Base-by-base conservation (phyloP, 1,140 invertebrate genomes). In the Diabrotica virgifera region DNA sequence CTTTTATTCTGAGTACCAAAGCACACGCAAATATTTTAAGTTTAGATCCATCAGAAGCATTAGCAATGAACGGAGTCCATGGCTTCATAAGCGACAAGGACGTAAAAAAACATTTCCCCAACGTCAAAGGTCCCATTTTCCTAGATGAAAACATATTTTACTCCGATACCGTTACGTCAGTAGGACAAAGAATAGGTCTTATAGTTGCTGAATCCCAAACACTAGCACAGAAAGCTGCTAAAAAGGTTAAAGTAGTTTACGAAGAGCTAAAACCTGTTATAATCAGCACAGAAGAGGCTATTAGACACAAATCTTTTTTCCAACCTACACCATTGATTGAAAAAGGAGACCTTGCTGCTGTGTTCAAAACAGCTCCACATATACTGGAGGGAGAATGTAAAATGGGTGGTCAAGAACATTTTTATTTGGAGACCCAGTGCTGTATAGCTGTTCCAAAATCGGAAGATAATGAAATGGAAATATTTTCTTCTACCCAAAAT, bases 381-480 rank as follows among this genome's bases (percentile, higher is more conserved):
- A 76, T 88, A 11, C 67, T 90, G 36, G 86, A 90, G 79, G 91
- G 93, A 8, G 86, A 89, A 76, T 82, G 92, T 52, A 84, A 88
- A 68, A 89, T 91, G 71, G 94, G 94, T 51, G 95, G 94, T 0
- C 96, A 98, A 79, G 95, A 98, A 79, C 96, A 99, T 79, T 98
- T 98, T 82, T 98, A 99, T 80, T 80, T 99, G 65, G 94, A 96
- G 81, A 96, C 95, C 0, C 86, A 95, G 35, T 85, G 84, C 9
- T 77, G 85, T 38, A 80, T 94, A 52, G 94, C 87, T 2, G 80
- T 94, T 37, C 93, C 93, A 0, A 88, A 86, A 62, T 86, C 87
- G 72, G 90, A 92, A 75, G 85, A 89, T 72, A 88, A 93, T 70
- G 95, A 97, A 78, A 82, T 97, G 62, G 93, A 96, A 79, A 76